These are phyloP conservation scores for Tautogolabrus adspersus DNA, from an alignment of 2,113 vertebrate genomes.

Conservation along the genomic window DNA sequence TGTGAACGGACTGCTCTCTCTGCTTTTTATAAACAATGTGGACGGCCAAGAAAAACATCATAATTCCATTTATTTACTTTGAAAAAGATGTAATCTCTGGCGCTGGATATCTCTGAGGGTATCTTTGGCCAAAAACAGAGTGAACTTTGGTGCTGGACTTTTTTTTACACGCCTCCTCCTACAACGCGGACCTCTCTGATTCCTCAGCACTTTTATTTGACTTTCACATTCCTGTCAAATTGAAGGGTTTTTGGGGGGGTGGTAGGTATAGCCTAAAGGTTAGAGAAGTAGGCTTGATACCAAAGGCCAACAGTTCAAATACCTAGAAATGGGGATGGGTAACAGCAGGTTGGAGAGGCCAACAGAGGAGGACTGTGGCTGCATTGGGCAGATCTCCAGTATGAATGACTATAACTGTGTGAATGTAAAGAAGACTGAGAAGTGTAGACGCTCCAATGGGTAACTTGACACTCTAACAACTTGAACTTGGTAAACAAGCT, in stretches of 20 bases:
- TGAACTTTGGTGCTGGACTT: constrained; percentile 37
- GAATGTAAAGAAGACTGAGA: no score
- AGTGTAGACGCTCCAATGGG: no score
- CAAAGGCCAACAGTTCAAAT: constrained; percentile 8
- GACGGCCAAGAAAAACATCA: constrained; percentile 79
- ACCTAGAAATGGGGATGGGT: constrained; percentile 11
- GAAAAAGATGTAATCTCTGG: constrained; percentile 79
- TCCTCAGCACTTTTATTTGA: constrained; percentile 67
- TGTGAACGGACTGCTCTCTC: constrained; percentile 81
- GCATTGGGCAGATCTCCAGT: neutral
- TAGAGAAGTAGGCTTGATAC: constrained; percentile 39
- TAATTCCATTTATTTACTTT: constrained; percentile 80
- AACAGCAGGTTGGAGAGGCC: constrained; percentile 33
- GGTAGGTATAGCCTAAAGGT: constrained; percentile 32
- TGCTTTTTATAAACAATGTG: constrained; percentile 76
- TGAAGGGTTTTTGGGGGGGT: neutral
- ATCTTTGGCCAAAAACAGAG: constrained; percentile 67
- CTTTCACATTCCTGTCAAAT: constrained; percentile 68
- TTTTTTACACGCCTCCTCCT: neutral
- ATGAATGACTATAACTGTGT: no score
- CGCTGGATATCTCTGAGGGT: constrained; percentile 64
- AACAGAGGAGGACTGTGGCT: neutral
- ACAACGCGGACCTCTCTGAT: constrained; percentile 26
- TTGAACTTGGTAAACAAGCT: no score
- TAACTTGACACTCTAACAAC: no score